Evolutionary conservation across 2,797 vertebrate species (phyloP), one percentile per base, ranked within the genome.

Genomic region (Acanthis flammea): DNA sequence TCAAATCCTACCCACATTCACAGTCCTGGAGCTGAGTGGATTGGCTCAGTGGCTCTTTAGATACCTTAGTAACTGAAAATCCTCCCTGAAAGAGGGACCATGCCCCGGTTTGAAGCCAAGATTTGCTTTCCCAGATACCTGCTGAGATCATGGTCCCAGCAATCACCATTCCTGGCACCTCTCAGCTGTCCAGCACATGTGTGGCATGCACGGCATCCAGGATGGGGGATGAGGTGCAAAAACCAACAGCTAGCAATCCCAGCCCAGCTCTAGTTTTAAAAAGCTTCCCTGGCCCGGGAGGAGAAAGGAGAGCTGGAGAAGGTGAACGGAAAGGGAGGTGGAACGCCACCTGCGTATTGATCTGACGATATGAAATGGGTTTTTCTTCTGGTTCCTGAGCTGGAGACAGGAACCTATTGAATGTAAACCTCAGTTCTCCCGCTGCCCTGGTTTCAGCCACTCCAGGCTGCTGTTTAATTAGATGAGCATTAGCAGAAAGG

Each of bases 391-490:
- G 57, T 83, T 94, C 73, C 74, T 41, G 88, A 86, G 58, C 50
- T 54, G 44, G n/a, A 91, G 74, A 87, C 6, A 7, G 57, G 60
- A 95, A 72, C 66, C 92, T 86, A 72, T 48, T 53, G 70, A 81
- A 93, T 80, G 72, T 66, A 88, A 74, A 41, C 54, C 89, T 77
- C 71, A 42, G 85, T 92, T 93, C 81, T 95, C 94, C 94, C 0
- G 30, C 95, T 92, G 86, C 88, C 95, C 92, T 74, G 88, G 70
- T 63, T 89, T 83, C 87, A 94, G 79, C 81, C 62, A 82, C 82
- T 89, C 70, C 90, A 93, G 96, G 78, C 89, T 88, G 91, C 86
- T 76, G 62, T 39, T 91, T 90, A 82, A 80, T 92, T 79, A 91
- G 85, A 92, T 28, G 60, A 82, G 55, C 58, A 90, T 86, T 67